phyloP scores from a whole-genome alignment of 37 sponge, comb jelly and placozoan genomes.

The Theonella swinhoei region DNA sequence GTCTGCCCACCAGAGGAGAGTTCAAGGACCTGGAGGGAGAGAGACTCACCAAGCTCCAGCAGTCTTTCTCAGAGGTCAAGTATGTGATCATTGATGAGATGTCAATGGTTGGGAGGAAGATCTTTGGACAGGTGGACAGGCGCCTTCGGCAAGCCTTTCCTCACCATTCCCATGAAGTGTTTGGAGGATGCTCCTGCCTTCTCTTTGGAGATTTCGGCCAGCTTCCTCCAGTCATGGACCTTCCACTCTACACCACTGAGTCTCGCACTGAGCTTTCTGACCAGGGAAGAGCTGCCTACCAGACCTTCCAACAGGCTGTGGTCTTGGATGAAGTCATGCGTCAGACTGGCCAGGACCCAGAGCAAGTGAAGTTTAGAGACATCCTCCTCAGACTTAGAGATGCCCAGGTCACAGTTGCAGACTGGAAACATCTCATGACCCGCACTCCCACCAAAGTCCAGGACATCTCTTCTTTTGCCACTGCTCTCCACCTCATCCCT shows the following conservation, averaged over 20 bases:
- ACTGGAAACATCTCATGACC: conserved; percentile 38
- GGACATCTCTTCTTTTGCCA: too few species aligned
- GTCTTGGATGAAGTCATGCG: too few species aligned
- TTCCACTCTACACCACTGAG: conserved; percentile 22
- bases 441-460: too few species aligned
- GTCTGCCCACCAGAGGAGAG: too few species aligned
- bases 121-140: conserved; percentile 15
- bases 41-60: too few species aligned
- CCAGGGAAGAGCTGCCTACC: too few species aligned
- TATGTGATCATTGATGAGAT: conserved; percentile 57
- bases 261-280: background rate
- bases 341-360: background rate
- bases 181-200: too few species aligned
- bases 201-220: conserved; percentile 42
- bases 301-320: too few species aligned
- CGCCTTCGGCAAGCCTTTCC: conserved; percentile 22
- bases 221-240: conserved; percentile 33
- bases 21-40: too few species aligned
- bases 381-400: conserved; percentile 23
- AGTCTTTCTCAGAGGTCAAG: too few species aligned
- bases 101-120: conserved; percentile 44
- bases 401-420: conserved; percentile 17
- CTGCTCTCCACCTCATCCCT: too few species aligned
- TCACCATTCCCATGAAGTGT: background rate
- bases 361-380: too few species aligned